A percentile compares a stretch with the other conserved stretches of the same genome.
Conservation (phyloP, 2,113 vertebrate species). For the Ifrita kowaldi region DNA sequence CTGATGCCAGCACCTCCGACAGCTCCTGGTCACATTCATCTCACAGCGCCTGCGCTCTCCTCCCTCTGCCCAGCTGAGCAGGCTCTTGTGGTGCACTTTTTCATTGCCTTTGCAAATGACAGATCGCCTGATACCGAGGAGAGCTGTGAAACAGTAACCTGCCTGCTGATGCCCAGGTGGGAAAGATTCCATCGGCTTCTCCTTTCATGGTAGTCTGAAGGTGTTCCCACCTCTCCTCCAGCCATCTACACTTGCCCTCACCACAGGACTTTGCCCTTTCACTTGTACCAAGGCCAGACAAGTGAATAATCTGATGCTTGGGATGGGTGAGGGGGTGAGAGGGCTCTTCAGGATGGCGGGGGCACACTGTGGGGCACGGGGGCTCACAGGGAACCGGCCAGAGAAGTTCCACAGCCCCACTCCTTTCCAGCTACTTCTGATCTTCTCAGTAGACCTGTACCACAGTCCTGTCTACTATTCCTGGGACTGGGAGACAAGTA, state of each 20-base stretch:
- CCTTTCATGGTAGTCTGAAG: background rate
- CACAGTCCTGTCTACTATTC: background rate
- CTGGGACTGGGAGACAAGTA: background rate
- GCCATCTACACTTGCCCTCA: background rate
- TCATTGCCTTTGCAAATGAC: background rate
- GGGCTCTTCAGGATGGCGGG: background rate
- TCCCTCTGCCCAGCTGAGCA: background rate
- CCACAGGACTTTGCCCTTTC: background rate
- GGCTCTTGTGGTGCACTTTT: background rate
- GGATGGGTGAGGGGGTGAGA: background rate
- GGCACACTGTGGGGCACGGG: fast-evolving
- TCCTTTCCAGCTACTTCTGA: background rate
- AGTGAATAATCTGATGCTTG: background rate
- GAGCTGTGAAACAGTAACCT: background rate
- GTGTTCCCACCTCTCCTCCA: background rate
- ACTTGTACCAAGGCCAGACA: background rate
- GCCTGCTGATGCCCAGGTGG: background rate
- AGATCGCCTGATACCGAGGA: background rate
- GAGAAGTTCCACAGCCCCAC: background rate
- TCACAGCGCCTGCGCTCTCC: background rate
- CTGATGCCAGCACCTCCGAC: background rate
- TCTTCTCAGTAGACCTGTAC: background rate
- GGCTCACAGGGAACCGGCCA: background rate
- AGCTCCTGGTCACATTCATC: background rate
- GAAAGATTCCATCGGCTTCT: background rate